Conservation (phyloP, 1,140 invertebrate species). For the Chymomyza costata region DNA sequence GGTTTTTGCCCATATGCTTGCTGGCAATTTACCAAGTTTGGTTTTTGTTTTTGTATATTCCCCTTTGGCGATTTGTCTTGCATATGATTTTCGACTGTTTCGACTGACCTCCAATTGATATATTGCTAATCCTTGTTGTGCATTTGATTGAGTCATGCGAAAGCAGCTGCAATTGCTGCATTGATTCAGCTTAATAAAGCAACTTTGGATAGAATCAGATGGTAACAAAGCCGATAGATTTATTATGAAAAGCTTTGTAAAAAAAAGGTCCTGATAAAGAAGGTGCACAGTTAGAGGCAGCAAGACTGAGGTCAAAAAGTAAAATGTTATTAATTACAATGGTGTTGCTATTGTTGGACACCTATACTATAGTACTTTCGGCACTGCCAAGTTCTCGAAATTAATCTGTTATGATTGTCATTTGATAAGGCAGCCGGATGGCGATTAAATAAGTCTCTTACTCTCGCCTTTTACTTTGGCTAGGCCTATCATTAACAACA, state of each 20-base stretch:
- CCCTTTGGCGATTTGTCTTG: background rate
- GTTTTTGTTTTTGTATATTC: background rate
- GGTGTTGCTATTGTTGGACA: slow-evolving; percentile 27
- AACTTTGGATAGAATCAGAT: too few species aligned
- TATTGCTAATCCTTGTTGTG: slow-evolving; percentile 35
- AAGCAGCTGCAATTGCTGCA: slow-evolving; percentile 36
- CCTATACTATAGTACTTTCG: slow-evolving; percentile 45
- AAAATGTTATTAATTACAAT: slow-evolving; percentile 67
- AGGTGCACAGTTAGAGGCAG: slow-evolving; percentile 5
- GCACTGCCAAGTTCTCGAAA: slow-evolving; percentile 18
- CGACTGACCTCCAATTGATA: slow-evolving; percentile 15
- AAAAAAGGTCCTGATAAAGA: background rate
- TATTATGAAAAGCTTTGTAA: slow-evolving; percentile 37
- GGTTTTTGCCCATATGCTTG: slow-evolving; percentile 59
- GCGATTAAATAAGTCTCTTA: too few species aligned
- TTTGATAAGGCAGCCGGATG: slow-evolving; percentile 48
- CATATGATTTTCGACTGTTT: slow-evolving; percentile 34
- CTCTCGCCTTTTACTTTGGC: slow-evolving; percentile 18
- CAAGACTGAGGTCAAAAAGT: slow-evolving; percentile 20
- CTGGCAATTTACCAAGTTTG: slow-evolving; percentile 7
- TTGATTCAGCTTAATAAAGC: slow-evolving; percentile 44
- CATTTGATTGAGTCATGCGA: slow-evolving; percentile 18
- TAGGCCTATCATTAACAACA: slow-evolving; percentile 32
- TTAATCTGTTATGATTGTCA: slow-evolving; percentile 70
- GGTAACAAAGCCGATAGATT: slow-evolving; percentile 45